Conservation (phyloP, 2,113 vertebrate genomes). For the Eretmochelys imbricata region DNA sequence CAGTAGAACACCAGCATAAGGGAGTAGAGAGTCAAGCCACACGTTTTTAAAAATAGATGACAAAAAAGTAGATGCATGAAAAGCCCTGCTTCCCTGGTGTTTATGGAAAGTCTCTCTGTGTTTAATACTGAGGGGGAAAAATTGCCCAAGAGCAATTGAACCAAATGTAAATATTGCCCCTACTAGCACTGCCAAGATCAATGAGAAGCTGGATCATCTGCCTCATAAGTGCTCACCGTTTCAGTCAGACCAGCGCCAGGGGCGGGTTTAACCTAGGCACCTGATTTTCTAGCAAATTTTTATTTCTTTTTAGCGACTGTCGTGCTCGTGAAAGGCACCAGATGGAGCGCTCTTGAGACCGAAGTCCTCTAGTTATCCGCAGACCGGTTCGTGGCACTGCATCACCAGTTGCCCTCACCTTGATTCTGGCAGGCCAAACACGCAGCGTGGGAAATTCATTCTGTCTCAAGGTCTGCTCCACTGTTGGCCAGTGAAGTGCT, state of each 20-base stretch:
- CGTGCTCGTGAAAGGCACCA: neutral
- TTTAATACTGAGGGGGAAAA: conserved; percentile 58
- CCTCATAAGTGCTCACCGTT: conserved; percentile 10
- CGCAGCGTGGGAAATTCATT: neutral
- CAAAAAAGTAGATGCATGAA: conserved; percentile 46
- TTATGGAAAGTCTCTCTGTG: conserved; percentile 59
- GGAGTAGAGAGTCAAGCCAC: neutral
- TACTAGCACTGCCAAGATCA: conserved; percentile 43
- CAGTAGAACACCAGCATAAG: conserved; percentile 2
- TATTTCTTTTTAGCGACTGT: neutral
- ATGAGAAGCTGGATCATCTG: conserved; percentile 34
- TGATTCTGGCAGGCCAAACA: neutral
- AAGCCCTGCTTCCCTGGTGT: conserved; percentile 40
- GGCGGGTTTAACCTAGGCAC: neutral
- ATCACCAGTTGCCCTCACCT: neutral
- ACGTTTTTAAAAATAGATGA: neutral
- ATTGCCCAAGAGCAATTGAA: conserved; percentile 50
- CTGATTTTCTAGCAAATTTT: neutral
- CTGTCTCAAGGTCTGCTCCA: neutral
- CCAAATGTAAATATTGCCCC: conserved; percentile 59
- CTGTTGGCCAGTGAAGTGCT: neutral
- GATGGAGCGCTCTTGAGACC: neutral
- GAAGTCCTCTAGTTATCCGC: neutral
- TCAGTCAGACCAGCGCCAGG: conserved; percentile 18
- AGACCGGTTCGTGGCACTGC: neutral